These are phyloP conservation scores for Corella eumyota DNA, from an alignment of 23 tunicate species.

Conservation along the genomic window DNA sequence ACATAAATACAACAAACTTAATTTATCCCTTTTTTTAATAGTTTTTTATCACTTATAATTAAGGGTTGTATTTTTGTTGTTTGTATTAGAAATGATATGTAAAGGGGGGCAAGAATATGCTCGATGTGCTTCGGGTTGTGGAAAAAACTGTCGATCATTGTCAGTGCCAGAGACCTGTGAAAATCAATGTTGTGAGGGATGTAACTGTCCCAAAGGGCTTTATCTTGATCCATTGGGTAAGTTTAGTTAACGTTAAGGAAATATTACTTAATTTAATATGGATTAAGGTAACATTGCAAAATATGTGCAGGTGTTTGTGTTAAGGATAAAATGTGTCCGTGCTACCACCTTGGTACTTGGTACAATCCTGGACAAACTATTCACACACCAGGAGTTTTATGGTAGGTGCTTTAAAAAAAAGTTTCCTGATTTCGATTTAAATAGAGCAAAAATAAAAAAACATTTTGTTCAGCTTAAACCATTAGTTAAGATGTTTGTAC, in stretches of 20 bases:
- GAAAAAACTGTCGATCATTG: conserved; percentile 28
- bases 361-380: conserved; percentile 47
- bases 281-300: not conserved
- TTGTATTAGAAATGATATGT: conserved; percentile 29
- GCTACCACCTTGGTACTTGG: conserved; percentile 42
- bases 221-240: conserved; percentile 21
- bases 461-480: too few relatives aligned
- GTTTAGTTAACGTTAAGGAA: not conserved
- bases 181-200: conserved; percentile 37
- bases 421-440: too few relatives aligned
- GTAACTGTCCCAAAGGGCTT: conserved; percentile 39
- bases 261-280: not conserved
- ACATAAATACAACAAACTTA: not conserved
- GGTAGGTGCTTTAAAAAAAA: conserved; percentile 23
- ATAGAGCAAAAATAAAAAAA: too few relatives aligned
- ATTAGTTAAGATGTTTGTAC: not conserved
- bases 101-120: conserved; percentile 29
- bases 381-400: conserved; percentile 30
- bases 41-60: not conserved
- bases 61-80: not conserved
- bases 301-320: conserved; percentile 36
- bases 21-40: not conserved
- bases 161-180: conserved; percentile 38
- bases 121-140: conserved; percentile 31
- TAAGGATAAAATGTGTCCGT: conserved; percentile 17